These are phyloP conservation scores for Gnathonemus echidnorhynchus DNA, from an alignment of 2,113 vertebrate genomes.

Conservation along the genomic window DNA sequence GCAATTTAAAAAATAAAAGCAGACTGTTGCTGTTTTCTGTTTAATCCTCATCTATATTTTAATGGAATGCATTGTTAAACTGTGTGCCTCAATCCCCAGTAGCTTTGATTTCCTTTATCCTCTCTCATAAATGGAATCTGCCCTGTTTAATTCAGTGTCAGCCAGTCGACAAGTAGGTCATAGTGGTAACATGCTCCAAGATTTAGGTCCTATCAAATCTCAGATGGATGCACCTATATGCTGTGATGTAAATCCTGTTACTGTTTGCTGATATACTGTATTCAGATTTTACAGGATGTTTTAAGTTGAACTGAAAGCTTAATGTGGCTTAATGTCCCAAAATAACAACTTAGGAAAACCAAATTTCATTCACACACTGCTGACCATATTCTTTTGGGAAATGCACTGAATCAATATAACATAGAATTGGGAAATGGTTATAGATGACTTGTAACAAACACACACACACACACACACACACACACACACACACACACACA, in stretches of 20 bases:
- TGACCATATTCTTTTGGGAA: not conserved
- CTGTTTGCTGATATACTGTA: not conserved
- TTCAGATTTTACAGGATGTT: not conserved
- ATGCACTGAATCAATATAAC: not conserved
- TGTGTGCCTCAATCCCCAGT: not conserved
- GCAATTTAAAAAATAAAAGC: not conserved
- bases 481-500: no score
- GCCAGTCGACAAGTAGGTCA: not conserved
- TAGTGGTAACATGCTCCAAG: not conserved
- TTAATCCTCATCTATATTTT: conserved; percentile 6
- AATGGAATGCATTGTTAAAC: not conserved
- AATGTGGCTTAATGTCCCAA: not conserved
- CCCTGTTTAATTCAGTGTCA: not conserved
- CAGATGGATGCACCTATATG: not conserved
- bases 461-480: not conserved
- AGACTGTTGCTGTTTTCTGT: not conserved
- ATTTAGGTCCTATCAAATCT: not conserved
- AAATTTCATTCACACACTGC: not conserved
- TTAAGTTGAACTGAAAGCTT: not conserved
- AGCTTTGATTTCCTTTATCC: not conserved
- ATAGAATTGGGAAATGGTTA: not conserved
- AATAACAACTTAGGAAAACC: not conserved
- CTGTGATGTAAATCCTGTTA: not conserved
- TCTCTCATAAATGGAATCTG: not conserved
- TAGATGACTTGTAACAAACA: no score